Base-by-base conservation (phyloP, 2,888 invertebrate genomes). In the Sthenelais limicola region DNA sequence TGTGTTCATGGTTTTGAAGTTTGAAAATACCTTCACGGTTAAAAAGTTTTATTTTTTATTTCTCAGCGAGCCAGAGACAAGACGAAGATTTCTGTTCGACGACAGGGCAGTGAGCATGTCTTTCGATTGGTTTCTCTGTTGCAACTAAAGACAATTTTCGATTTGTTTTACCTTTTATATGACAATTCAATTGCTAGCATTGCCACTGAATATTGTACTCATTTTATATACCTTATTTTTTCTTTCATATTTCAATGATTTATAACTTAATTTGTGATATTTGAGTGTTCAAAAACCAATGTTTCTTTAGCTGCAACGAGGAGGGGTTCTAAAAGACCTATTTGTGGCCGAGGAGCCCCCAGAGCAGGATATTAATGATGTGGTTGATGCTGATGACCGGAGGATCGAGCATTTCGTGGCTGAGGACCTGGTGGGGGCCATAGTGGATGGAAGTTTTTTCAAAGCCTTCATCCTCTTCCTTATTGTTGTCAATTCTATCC, bases 401-500 rank as follows among this genome's bases (percentile, higher is more conserved):
- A 26, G 73, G 3, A 38, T 73, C 7, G 74, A 76, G 33, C 32
- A 18, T 7, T 72, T 73, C 56, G 73, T 75, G 15, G 68, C 74
- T 15, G 47, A 75, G 21, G 52, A 76, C 33, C 73, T 79, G 26
- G 74, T 78, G 12, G 77, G 76, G 28, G 47, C 24, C 4, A 21
- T 79, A 15, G 49, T 79, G 18, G 74, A 73, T n/a, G 75, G 77
- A 33, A 30, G 68, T 2, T 67, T 56, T 38, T 81, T 76, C 72
- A 47, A 68, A 49, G 66, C 79, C 9, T 71, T 80, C 30, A 81
- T 84, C 62, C 74, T 83, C 21, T 62, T 76, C 9, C 76, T 82
- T 32, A 83, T 85, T 26, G 67, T 83, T 21, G 26, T 81, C 62
- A 84, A 84, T 71, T 80, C 84, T 7, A 70, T 82, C 18, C 72